Evolutionary conservation across 2,113 vertebrate genomes (phyloP).

Genomic region (Pseudopipra pipra): DNA sequence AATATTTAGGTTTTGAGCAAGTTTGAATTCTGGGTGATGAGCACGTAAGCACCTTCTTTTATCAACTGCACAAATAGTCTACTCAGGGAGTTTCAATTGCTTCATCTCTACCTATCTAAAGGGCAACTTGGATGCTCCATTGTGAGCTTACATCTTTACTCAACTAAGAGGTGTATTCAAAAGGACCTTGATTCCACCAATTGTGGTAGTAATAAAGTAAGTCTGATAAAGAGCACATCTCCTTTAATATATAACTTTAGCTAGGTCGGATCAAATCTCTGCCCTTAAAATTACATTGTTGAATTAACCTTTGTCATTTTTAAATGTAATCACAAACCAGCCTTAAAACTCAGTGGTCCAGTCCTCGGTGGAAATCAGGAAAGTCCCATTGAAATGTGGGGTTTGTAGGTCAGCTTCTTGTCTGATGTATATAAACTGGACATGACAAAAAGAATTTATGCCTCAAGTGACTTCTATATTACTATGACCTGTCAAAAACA

Average conservation of each 20-base stretch:
- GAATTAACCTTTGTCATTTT: background rate
- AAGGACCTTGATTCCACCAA: background rate
- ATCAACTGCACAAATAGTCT: background rate
- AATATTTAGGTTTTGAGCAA: background rate
- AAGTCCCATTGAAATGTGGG: background rate
- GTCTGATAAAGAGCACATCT: background rate
- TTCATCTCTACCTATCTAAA: background rate
- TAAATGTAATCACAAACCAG: background rate
- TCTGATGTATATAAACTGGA: constrained; percentile 14
- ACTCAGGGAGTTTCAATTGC: background rate
- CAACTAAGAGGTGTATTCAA: background rate
- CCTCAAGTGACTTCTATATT: constrained; percentile 16
- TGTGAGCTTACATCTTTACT: background rate
- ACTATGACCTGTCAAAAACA: constrained; percentile 23
- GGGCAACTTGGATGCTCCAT: background rate
- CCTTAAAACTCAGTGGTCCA: background rate
- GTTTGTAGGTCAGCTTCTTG: constrained; percentile 23
- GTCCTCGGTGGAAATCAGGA: background rate
- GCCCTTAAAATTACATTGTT: background rate
- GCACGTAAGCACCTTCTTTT: background rate
- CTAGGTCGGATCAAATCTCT: background rate
- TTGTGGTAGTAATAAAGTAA: background rate
- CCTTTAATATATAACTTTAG: background rate
- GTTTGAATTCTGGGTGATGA: background rate
- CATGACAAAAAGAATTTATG: constrained; percentile 19